Percentiles rank a stretch among this genome's conserved stretches.
These are phyloP conservation scores for Rousettus leschenaultii DNA, from an alignment of 2,113 vertebrate genomes.

Conservation along the genomic window DNA sequence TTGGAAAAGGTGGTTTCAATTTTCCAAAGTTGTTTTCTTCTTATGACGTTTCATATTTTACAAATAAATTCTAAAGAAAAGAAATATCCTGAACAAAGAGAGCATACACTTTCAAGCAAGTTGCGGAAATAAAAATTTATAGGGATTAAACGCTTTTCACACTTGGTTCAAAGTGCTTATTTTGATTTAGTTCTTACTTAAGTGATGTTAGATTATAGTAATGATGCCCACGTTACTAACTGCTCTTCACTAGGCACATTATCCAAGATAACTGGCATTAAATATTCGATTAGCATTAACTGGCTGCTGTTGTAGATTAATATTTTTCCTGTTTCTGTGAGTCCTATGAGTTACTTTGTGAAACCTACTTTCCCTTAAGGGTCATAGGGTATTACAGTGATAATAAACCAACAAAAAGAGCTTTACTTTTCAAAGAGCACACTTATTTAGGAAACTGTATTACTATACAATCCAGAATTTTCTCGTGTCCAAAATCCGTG, in stretches of 20 bases:
- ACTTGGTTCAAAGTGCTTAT: neutral
- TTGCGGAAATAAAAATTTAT: conserved; percentile 44
- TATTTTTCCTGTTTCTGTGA: conserved; percentile 1
- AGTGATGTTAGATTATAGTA: conserved; percentile 8
- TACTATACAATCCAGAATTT: neutral
- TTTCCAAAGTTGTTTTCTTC: neutral
- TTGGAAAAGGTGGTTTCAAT: neutral
- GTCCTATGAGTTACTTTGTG: neutral
- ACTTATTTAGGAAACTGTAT: neutral
- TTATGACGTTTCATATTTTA: neutral
- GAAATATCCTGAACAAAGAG: neutral
- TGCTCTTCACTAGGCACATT: neutral
- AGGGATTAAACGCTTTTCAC: conserved; percentile 37
- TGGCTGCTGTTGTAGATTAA: conserved; percentile 21
- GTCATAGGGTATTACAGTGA: neutral
- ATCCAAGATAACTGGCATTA: conserved; percentile 11
- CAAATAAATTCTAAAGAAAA: neutral
- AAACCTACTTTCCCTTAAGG: neutral
- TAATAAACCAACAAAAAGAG: neutral
- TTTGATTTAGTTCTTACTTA: conserved; percentile 31
- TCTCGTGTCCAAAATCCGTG: neutral
- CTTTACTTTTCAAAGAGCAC: neutral
- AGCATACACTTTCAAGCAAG: conserved; percentile 17
- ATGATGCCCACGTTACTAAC: neutral
- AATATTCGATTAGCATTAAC: conserved; percentile 47